A percentile compares a stretch with the other conserved stretches of the same genome.
Evolutionary conservation across 2,888 invertebrate genomes (phyloP).

Genomic region (Buathra laborator): DNA sequence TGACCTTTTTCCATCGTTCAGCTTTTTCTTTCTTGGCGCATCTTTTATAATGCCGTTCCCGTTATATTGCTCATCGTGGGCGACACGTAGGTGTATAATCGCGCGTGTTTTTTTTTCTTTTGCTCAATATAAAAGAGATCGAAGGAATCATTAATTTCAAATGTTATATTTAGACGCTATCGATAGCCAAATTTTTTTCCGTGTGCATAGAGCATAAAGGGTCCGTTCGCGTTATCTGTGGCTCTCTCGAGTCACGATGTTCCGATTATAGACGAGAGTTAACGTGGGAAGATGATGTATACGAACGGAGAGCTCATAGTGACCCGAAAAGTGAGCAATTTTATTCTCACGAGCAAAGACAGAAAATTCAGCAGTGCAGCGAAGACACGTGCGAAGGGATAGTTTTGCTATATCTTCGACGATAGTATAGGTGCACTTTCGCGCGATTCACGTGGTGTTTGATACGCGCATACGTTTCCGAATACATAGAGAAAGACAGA

Average conservation of each 20-base stretch:
- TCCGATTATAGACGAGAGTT: not conserved
- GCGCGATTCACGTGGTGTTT: slow-evolving; percentile 22
- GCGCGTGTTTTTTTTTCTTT: slow-evolving; percentile 33
- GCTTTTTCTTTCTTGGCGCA: slow-evolving; percentile 34
- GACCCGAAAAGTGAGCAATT: slow-evolving; percentile 17
- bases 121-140: slow-evolving; percentile 14
- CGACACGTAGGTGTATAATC: slow-evolving; percentile 39
- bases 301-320: not conserved
- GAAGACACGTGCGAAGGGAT: slow-evolving; percentile 36
- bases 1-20: slow-evolving; percentile 78
- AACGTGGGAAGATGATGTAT: not conserved
- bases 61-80: slow-evolving; percentile 23
- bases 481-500: not conserved
- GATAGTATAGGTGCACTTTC: not conserved
- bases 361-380: slow-evolving; percentile 24
- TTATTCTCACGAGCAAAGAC: not conserved
- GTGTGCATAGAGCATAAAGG: not conserved
- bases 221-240: not conserved
- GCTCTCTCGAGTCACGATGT: not conserved
- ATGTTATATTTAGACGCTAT: slow-evolving; percentile 19
- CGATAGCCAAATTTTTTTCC: not conserved
- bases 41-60: slow-evolving; percentile 22
- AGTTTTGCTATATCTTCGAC: not conserved
- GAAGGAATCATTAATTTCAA: slow-evolving; percentile 23
- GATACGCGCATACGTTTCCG: slow-evolving; percentile 22